Evolutionary conservation across 2,888 invertebrate species (phyloP).

Genomic region (Andrena flavipes): DNA sequence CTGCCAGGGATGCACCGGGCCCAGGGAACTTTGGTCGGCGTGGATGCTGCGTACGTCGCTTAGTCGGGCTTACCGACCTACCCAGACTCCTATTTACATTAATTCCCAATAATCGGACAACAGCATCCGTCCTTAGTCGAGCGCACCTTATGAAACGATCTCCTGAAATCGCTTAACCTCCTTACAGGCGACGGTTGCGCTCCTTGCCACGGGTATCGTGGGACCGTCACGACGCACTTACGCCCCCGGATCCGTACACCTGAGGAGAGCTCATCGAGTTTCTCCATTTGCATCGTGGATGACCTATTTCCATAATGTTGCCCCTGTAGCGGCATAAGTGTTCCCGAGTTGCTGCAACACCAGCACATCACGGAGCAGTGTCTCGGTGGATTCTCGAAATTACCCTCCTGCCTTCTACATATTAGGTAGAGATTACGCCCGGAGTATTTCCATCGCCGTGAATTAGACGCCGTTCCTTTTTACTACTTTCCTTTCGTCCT

Average conservation of each 20-base stretch:
- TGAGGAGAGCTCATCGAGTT: constrained; percentile 73
- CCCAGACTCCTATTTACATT: constrained; percentile 76
- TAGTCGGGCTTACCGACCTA: constrained; percentile 70
- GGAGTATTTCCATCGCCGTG: not conserved
- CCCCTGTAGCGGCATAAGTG: constrained; percentile 52
- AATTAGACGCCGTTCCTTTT: not conserved
- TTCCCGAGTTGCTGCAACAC: constrained; percentile 32
- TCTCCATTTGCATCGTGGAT: constrained; percentile 77
- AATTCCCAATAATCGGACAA: constrained; percentile 79
- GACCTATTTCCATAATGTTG: constrained; percentile 73
- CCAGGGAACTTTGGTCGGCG: constrained; percentile 62
- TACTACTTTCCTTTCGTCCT: not conserved
- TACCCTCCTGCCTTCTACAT: constrained; percentile 20
- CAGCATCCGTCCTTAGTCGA: constrained; percentile 57
- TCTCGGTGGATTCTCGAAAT: constrained; percentile 52
- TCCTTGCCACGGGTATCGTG: constrained; percentile 34
- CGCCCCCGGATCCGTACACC: constrained; percentile 69
- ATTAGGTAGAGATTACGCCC: constrained; percentile 32
- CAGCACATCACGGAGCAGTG: constrained; percentile 33
- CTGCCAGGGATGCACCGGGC: constrained; percentile 44
- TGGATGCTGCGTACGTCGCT: constrained; percentile 62
- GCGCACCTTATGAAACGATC: constrained; percentile 61
- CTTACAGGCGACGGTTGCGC: constrained; percentile 42
- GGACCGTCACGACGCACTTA: constrained; percentile 61
- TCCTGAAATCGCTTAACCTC: constrained; percentile 58